Evolutionary conservation across 2,888 invertebrate species (phyloP).

Genomic region (Plagodis dolabraria): DNA sequence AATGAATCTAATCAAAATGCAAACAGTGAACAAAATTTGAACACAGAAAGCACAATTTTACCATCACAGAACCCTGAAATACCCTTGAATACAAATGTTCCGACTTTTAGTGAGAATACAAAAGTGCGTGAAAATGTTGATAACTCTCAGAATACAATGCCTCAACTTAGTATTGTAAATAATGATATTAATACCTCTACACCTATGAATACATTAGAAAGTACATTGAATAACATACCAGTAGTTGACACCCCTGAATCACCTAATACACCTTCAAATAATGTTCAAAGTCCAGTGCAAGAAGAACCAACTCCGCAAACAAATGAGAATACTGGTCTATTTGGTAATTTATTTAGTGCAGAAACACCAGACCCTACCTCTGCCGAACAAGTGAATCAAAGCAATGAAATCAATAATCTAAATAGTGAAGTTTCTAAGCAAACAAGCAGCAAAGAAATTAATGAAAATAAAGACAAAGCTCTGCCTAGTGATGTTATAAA

Average conservation of each 20-base stretch:
- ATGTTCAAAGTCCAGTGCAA: constrained; percentile 15
- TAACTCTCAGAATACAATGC: constrained; percentile 42
- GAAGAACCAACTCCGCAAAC: background rate
- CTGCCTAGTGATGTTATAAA: constrained; percentile 3
- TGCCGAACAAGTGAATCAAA: background rate
- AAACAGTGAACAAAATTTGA: constrained; percentile 20
- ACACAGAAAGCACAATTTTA: constrained; percentile 9
- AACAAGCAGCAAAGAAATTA: constrained; percentile 2
- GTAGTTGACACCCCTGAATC: constrained; percentile 14
- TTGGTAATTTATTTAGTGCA: constrained; percentile 13
- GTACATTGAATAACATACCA: constrained; percentile 11
- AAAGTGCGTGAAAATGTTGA: constrained; percentile 52
- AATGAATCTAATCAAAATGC: constrained; percentile 12
- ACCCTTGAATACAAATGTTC: constrained; percentile 31
- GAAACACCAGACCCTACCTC: background rate
- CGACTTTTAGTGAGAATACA: constrained; percentile 41
- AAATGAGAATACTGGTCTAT: constrained; percentile 5
- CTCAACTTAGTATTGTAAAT: constrained; percentile 43
- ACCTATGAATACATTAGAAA: constrained; percentile 13
- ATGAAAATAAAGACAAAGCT: constrained; percentile 3
- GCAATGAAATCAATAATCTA: constrained; percentile 1
- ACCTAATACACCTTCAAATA: constrained; percentile 8
- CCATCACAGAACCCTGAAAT: constrained; percentile 14
- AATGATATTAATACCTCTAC: constrained; percentile 54
- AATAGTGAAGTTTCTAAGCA: background rate